These are phyloP conservation scores for Eledone cirrhosa DNA, from an alignment of 2,888 invertebrate species.

Conservation along the genomic window DNA sequence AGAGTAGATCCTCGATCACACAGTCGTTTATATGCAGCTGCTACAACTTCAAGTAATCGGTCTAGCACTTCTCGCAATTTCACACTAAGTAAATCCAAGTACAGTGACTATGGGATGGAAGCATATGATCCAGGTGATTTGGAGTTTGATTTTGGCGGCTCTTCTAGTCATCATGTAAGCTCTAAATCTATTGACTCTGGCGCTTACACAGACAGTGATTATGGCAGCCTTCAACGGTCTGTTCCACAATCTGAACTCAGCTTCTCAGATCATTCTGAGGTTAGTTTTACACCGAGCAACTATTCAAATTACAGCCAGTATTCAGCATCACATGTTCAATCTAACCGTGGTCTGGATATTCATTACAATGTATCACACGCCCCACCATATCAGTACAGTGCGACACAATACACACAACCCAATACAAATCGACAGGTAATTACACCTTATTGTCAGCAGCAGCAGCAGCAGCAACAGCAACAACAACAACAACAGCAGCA, in stretches of 20 bases:
- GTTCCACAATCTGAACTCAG: slow-evolving; percentile 33
- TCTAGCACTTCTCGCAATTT: slow-evolving; percentile 29
- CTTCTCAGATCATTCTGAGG: slow-evolving; percentile 34
- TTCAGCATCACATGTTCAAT: background rate
- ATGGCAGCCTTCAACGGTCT: slow-evolving; percentile 26
- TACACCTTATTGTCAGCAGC: slow-evolving; percentile 14
- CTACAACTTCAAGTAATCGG: slow-evolving; percentile 33
- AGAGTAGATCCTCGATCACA: slow-evolving; percentile 41
- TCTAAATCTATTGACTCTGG: background rate
- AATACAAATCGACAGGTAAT: slow-evolving; percentile 18
- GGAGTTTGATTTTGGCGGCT: slow-evolving; percentile 26
- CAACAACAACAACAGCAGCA: slow-evolving; percentile 11
- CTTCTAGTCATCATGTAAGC: background rate
- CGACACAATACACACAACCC: slow-evolving; percentile 9
- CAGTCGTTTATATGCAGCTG: slow-evolving; percentile 30
- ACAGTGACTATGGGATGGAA: slow-evolving; percentile 34
- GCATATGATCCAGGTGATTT: slow-evolving; percentile 41
- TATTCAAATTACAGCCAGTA: slow-evolving; percentile 28
- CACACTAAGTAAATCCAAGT: slow-evolving; percentile 35
- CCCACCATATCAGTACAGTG: background rate
- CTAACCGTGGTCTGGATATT: slow-evolving; percentile 4
- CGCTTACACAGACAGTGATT: slow-evolving; percentile 24
- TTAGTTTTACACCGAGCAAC: slow-evolving; percentile 27
- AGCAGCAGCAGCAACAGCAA: slow-evolving; percentile 8
- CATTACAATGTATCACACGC: background rate